phyloP scores from a whole-genome alignment of 2,888 invertebrate species.

The Tenthredo notha region DNA sequence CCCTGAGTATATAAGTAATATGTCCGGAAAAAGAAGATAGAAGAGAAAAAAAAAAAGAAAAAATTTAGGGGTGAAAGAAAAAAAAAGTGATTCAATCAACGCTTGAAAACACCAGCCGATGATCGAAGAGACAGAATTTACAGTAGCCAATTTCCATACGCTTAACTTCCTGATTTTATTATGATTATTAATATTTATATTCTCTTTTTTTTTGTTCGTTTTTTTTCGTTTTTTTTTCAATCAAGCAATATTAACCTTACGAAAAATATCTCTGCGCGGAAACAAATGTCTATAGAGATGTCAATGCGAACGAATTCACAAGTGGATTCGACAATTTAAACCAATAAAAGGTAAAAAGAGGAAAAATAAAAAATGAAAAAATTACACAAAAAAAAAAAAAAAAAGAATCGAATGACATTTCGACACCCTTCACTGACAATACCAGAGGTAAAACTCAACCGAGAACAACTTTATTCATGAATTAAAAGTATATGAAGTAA shows the following conservation, averaged over 20 bases:
- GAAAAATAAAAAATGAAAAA: neutral
- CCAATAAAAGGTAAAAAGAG: neutral
- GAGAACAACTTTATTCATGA: neutral
- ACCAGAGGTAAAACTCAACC: neutral
- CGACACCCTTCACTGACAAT: neutral
- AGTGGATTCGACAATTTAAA: slow-evolving; percentile 8
- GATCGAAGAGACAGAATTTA: slow-evolving; percentile 43
- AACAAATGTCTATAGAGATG: neutral
- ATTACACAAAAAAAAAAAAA: too few species aligned
- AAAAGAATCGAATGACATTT: neutral
- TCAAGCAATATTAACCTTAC: neutral
- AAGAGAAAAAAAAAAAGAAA: neutral
- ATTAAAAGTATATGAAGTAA: neutral
- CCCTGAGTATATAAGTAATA: neutral
- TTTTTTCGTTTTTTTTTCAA: neutral
- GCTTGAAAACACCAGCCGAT: slow-evolving; percentile 24
- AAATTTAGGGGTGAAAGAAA: neutral
- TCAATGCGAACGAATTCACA: neutral
- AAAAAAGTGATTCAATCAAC: slow-evolving; percentile 29
- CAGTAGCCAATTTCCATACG: slow-evolving; percentile 34
- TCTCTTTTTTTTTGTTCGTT: too few species aligned
- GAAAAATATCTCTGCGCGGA: neutral
- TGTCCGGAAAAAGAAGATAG: too few species aligned
- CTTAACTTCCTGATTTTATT: slow-evolving; percentile 11
- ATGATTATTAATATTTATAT: neutral